Evolutionary conservation across 2,888 invertebrate species (phyloP), one percentile per base, ranked within the genome.

Genomic region (Drosophila robusta): DNA sequence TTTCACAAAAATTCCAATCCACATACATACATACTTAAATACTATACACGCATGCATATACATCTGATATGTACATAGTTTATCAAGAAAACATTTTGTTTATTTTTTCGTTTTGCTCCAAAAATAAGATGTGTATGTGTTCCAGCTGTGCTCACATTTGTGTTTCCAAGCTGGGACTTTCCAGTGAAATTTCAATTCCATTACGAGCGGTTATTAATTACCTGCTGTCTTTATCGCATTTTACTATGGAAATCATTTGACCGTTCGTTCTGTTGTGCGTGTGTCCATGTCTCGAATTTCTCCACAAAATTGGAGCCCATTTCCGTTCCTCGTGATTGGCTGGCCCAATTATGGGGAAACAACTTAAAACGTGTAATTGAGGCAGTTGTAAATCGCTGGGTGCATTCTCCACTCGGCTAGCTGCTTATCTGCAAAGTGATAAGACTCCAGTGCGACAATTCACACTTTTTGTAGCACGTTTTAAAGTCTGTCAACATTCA

Each of bases 1-100:
- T 46, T 58, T 46, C 44, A 63, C 39, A 26, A 11, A 52, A 67
- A 81, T 81, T 78, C 56, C 58, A 45, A 64, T 51, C 41, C 45
- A 34, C 32, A 52, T 42, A 18, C 18, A 55, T 22, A 11, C 4
- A 32, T 14, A 24, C 34, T 22, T 3, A 41, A 32, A 34, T 34
- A 24, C 18, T 24, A 7, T 34, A 42, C 34, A 55, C 26, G 22
- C 38, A 42, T 2, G n/a, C 14, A 54, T 7, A 18, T 45, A 22
- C 50, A 18, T 62, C n/a, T 39, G 26, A 26, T 42, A 54, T 16
- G 46, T 42, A 36, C 29, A 7, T 49, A 18, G 26, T 66, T 87
- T 82, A 80, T 76, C 73, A 88, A 79, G 83, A 76, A 80, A 75
- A 68, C 58, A 57, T 46, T 63, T 74, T 72, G 60, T 72, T 80